A percentile compares a stretch with the other conserved stretches of the same genome.
phyloP scores from a whole-genome alignment of 2,113 vertebrate species.

The Gambusia holbrooki region DNA sequence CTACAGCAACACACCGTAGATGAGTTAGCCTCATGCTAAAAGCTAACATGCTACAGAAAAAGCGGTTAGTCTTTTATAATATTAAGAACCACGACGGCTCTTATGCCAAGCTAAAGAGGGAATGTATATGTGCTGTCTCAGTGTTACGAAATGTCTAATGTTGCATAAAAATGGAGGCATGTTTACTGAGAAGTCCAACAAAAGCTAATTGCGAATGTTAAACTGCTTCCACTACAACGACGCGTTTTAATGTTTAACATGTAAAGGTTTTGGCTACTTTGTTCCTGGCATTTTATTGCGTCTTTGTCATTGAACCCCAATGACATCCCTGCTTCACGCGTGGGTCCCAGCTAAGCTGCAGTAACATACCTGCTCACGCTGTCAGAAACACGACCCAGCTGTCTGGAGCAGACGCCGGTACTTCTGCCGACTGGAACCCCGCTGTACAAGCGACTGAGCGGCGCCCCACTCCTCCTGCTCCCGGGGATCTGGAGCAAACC shows the following conservation, averaged over 20 bases:
- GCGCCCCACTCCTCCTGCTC: conserved; percentile 52
- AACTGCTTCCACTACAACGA: not conserved
- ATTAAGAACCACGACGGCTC: not conserved
- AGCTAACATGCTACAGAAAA: not conserved
- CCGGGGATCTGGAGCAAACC: conserved; percentile 57
- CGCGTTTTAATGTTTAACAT: not conserved
- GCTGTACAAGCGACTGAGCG: conserved; percentile 62
- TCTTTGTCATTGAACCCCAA: conserved; percentile 70
- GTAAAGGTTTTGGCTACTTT: not conserved
- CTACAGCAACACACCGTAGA: not conserved
- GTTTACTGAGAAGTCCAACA: not conserved
- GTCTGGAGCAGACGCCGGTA: conserved; percentile 36
- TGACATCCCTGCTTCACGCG: conserved; percentile 67
- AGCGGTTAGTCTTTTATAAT: not conserved
- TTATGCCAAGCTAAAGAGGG: not conserved
- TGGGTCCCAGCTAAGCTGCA: conserved; percentile 43
- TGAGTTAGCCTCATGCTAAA: not conserved
- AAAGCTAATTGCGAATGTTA: not conserved
- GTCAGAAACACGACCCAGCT: not conserved
- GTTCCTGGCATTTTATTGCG: not conserved
- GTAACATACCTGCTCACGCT: conserved; percentile 64
- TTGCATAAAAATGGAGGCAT: conserved; percentile 19
- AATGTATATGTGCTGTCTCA: not conserved
- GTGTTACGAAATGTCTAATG: conserved; percentile 34
- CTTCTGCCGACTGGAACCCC: conserved; percentile 33